phyloP scores from a whole-genome alignment of 2,113 vertebrate genomes.

The Engraulis encrasicolus region DNA sequence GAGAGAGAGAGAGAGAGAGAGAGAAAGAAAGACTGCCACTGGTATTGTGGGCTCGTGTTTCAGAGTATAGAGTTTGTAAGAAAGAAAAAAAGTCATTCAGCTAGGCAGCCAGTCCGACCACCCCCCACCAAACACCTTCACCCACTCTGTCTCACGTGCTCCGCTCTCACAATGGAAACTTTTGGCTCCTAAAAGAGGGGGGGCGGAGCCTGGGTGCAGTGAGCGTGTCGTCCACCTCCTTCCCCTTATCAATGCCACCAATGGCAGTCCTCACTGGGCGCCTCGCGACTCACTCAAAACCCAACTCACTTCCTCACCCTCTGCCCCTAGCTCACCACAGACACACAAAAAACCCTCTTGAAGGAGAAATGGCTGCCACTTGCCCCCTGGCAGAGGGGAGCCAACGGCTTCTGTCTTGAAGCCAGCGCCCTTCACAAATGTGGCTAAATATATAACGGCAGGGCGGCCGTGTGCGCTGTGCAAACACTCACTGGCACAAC shows the following conservation, averaged over 20 bases:
- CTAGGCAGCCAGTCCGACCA: conserved; percentile 18
- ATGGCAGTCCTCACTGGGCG: conserved; percentile 63
- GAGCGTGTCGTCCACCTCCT: conserved; percentile 56
- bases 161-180: conserved; percentile 80
- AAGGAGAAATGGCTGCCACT: conserved; percentile 41
- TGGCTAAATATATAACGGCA: conserved; percentile 73
- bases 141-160: conserved; percentile 63
- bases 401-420: conserved; percentile 30
- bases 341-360: conserved; percentile 1
- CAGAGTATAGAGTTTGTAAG: conserved; percentile 58
- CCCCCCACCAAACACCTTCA: conserved; percentile 41
- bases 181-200: conserved; percentile 69
- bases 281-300: conserved; percentile 34
- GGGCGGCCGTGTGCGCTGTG: conserved; percentile 59
- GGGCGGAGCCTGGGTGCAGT: conserved; percentile 63
- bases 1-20: too few species aligned
- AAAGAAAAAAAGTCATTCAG: conserved; percentile 58
- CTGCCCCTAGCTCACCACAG: conserved; percentile 33
- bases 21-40: not conserved
- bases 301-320: conserved; percentile 44
- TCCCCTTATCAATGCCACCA: conserved; percentile 66
- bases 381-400: conserved; percentile 31
- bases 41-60: conserved; percentile 20
- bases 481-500: conserved; percentile 62
- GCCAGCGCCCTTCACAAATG: conserved; percentile 59